Conservation (phyloP, 2,888 invertebrate genomes). For the Chymomyza fuscimana region DNA sequence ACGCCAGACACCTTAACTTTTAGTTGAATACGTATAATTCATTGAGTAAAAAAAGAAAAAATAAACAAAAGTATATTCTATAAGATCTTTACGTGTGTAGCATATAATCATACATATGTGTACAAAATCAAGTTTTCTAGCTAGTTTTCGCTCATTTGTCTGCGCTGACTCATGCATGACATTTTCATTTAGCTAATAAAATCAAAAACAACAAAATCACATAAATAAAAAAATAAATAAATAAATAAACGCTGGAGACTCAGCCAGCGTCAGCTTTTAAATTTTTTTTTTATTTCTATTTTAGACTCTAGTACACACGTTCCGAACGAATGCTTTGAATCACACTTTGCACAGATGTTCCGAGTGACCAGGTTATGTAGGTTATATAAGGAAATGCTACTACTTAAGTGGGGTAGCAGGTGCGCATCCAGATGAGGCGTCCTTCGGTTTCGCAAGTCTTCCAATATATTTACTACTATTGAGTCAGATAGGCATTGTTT, state of each 20-base stretch:
- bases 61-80: constrained; percentile 1
- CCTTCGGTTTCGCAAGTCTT: too few relatives aligned
- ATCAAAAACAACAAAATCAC: constrained; percentile 47
- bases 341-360: neutral
- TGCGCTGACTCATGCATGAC: constrained; percentile 49
- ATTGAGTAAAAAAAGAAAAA: constrained; percentile 3
- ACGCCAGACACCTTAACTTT: constrained; percentile 13
- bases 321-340: neutral
- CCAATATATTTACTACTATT: too few relatives aligned
- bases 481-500: too few relatives aligned
- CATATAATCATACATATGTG: neutral
- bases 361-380: neutral
- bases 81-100: neutral
- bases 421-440: too few relatives aligned
- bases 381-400: neutral
- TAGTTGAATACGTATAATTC: neutral
- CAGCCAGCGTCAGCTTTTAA: constrained; percentile 13
- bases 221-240: constrained; percentile 40
- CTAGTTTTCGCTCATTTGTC: constrained; percentile 24
- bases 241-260: constrained; percentile 30
- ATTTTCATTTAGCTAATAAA: constrained; percentile 53
- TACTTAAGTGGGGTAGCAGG: neutral
- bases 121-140: constrained; percentile 23
- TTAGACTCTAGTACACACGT: neutral
- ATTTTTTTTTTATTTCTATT: constrained; percentile 16